Conservation (phyloP, 2,797 vertebrate species). For the Chelmon rostratus region DNA sequence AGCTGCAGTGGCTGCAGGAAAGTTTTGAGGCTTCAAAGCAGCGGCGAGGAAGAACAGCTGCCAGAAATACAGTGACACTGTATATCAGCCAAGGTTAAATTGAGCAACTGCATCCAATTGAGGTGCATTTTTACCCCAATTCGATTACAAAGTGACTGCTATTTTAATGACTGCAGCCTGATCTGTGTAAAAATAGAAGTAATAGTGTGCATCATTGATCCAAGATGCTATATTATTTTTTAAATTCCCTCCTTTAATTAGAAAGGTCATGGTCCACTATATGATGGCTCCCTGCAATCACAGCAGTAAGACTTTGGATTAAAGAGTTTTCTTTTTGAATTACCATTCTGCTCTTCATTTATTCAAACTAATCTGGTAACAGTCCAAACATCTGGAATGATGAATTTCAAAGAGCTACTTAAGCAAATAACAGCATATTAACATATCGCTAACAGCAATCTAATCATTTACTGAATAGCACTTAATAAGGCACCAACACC, state of each 20-base stretch:
- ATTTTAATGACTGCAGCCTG: background rate
- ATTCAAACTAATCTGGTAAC: background rate
- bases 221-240: conserved; percentile 18
- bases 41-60: background rate
- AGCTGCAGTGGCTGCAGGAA: background rate
- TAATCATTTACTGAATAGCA: background rate
- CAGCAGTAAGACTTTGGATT: background rate
- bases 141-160: conserved; percentile 13
- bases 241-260: conserved; percentile 7
- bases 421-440: background rate
- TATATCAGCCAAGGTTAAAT: conserved; percentile 17
- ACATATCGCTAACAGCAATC: background rate
- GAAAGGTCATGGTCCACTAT: background rate
- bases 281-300: background rate
- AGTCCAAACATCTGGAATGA: background rate
- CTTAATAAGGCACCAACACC: background rate
- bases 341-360: background rate
- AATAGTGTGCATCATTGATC: background rate
- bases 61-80: conserved; percentile 10
- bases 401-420: background rate
- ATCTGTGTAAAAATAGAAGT: conserved; percentile 20
- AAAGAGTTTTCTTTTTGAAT: background rate
- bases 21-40: background rate
- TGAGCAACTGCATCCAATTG: conserved; percentile 25
- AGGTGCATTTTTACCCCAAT: conserved; percentile 23